Percentiles rank a stretch among this genome's conserved stretches.
These are phyloP conservation scores for Scaptodrosophila latifasciaeformis DNA, from an alignment of 2,888 invertebrate genomes.

Conservation along the genomic window DNA sequence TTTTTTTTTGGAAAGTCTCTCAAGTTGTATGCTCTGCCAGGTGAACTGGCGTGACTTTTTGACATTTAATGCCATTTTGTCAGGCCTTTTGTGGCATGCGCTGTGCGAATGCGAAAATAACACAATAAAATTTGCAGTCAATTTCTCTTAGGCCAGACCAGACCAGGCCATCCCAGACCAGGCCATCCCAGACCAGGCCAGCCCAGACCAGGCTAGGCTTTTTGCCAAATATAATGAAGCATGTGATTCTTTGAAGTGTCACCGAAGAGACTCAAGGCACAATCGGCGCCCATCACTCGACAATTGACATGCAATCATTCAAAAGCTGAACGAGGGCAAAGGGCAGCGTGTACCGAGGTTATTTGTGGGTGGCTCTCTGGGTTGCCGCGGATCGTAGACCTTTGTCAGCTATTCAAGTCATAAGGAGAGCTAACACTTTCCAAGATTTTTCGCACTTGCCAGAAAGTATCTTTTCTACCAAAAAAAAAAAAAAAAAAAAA, in stretches of 20 bases:
- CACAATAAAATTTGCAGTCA: slow-evolving; percentile 55
- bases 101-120: slow-evolving; percentile 56
- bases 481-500: slow-evolving; percentile 31
- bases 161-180: too few species aligned
- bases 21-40: slow-evolving; percentile 32
- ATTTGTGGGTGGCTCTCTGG: slow-evolving; percentile 7
- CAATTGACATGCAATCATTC: slow-evolving; percentile 2
- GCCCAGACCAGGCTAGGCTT: too few species aligned
- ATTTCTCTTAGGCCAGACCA: too few species aligned
- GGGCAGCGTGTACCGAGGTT: slow-evolving; percentile 7
- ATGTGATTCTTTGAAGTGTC: slow-evolving; percentile 62
- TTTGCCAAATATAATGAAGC: slow-evolving; percentile 48
- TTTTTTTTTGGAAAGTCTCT: slow-evolving; percentile 11
- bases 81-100: slow-evolving; percentile 37
- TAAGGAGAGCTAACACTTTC: too few species aligned
- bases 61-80: slow-evolving; percentile 63
- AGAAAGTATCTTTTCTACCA: too few species aligned
- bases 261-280: slow-evolving; percentile 12
- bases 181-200: too few species aligned
- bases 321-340: not conserved
- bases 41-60: slow-evolving; percentile 56
- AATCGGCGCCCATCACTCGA: slow-evolving; percentile 3
- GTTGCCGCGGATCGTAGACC: too few species aligned
- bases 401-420: too few species aligned
- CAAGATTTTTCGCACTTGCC: too few species aligned